Percentiles rank a stretch among this genome's conserved stretches.
These are phyloP conservation scores for Agonopterix subpropinquella DNA, from an alignment of 2,888 invertebrate species.

Conservation along the genomic window DNA sequence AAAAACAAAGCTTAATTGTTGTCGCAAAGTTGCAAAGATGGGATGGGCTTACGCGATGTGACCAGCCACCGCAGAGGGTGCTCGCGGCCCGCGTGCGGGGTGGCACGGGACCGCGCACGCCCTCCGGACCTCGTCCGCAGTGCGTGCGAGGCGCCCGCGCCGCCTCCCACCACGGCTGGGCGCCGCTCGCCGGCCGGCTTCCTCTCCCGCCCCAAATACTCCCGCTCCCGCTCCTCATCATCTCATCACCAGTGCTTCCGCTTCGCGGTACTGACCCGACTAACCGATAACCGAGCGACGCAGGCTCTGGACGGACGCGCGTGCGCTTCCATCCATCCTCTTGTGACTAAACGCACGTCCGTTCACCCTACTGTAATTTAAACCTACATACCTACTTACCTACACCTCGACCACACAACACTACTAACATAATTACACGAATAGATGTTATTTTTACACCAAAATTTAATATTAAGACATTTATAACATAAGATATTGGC, in stretches of 20 bases:
- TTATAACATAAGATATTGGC: conserved; percentile 53
- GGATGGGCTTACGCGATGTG: conserved; percentile 85
- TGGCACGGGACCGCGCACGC: conserved; percentile 60
- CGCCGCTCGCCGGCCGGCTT: conserved; percentile 57
- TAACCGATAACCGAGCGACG: conserved; percentile 66
- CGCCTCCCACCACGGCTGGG: conserved; percentile 58
- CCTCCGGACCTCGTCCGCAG: conserved; percentile 41
- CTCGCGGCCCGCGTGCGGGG: conserved; percentile 55
- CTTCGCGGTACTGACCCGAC: conserved; percentile 64
- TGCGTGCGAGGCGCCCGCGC: conserved; percentile 61
- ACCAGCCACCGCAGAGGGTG: conserved; percentile 78
- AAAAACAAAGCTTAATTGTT: conserved; percentile 75
- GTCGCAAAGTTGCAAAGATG: conserved; percentile 74
- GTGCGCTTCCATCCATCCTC: conserved; percentile 23
- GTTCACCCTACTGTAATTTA: conserved; percentile 48
- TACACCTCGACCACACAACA: conserved; percentile 68
- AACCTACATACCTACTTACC: conserved; percentile 32
- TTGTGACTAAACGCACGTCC: conserved; percentile 51
- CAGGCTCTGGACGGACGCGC: conserved; percentile 66
- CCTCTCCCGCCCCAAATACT: conserved; percentile 17
- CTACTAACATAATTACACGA: conserved; percentile 66
- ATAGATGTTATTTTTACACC: conserved; percentile 76
- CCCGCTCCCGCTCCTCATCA: conserved; percentile 16
- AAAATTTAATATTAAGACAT: conserved; percentile 41
- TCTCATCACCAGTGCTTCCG: conserved; percentile 53